Evolutionary conservation across 2,888 invertebrate genomes (phyloP), one percentile per base, ranked within the genome.

Genomic region (Hirudinaria manillensis): DNA sequence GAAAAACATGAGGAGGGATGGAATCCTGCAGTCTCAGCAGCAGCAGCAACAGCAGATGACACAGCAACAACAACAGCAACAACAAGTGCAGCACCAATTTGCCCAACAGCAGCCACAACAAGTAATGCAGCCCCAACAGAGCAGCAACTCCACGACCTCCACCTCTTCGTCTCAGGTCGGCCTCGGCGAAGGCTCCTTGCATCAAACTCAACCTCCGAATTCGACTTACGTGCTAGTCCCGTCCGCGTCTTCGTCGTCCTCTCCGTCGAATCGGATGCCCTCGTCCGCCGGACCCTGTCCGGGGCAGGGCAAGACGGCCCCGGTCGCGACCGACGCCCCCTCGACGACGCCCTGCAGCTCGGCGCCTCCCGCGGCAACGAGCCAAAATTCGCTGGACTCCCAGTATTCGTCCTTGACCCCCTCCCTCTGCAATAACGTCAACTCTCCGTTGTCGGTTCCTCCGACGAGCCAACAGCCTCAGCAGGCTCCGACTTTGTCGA

Each of bases 1-100:
- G 96, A 98, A 84, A 93, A 94, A 86, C 94, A 92, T 24, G 92
- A 91, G 84, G 92, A 91, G 84, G 91, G 91, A 77, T 87, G 92
- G 73, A 75, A 70, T 51, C 76, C 76, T 38, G 70, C 74, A 74
- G 73, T 67, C 75, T 34, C 76, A 74, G 51, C 74, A 67, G 36
- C 70, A 53, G 51, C 72, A 73, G 70, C 76, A 70, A 66, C 76
- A 55, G 16, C 61, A 27, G 13, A 7, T 13, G 27, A 61, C 51
- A 24, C 72, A 32, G 36, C 72, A 61, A 6, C 67, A 45, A 72
- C 51, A 34, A 24, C 72, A 32, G 36, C 72, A 61, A 6, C 67
- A 45, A 72, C 51, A 34, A 29, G 66, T n/a, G 3, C 61, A 36
- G n/a, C 73, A 73, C 6, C 56, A 75, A 32, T 65, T 34, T 34